Evolutionary conservation across 2,888 invertebrate genomes (phyloP).

Genomic region (Dysmachus trigonus): DNA sequence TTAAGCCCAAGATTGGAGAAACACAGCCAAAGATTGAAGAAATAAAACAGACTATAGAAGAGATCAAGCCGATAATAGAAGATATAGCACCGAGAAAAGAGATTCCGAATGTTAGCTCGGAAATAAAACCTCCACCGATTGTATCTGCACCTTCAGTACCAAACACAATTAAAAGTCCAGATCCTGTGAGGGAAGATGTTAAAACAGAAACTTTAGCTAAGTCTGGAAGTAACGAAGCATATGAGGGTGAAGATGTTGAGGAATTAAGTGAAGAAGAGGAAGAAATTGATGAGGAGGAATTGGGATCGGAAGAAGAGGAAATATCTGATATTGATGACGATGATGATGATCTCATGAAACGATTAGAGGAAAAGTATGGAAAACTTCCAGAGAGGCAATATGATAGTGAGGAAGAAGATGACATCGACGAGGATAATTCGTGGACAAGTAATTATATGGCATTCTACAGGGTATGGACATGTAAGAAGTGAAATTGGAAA

Average conservation of each 20-base stretch:
- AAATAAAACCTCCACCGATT: not conserved
- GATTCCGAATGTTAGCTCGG: conserved; percentile 53
- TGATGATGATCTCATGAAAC: conserved; percentile 74
- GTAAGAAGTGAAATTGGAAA: not conserved
- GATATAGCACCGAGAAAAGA: conserved; percentile 49
- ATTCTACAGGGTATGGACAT: not conserved
- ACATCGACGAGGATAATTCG: conserved; percentile 62
- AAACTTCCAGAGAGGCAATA: conserved; percentile 68
- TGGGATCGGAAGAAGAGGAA: conserved; percentile 51
- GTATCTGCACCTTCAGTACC: not conserved
- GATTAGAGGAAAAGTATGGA: conserved; percentile 79
- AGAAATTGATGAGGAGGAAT: conserved; percentile 66
- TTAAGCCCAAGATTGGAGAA: conserved; percentile 58
- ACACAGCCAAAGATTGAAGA: conserved; percentile 40
- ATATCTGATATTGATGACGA: conserved; percentile 66
- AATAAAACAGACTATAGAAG: not conserved
- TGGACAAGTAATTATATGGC: conserved; percentile 62
- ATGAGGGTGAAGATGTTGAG: conserved; percentile 62
- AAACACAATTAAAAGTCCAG: not conserved
- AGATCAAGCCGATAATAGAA: conserved; percentile 9
- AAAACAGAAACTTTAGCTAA: conserved; percentile 52
- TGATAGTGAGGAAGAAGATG: conserved; percentile 66
- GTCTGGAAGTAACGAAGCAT: conserved; percentile 57
- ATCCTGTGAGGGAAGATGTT: not conserved
- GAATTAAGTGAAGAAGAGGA: conserved; percentile 64